phyloP scores from a whole-genome alignment of 2,113 vertebrate genomes.

The Poicephalus meyeri region DNA sequence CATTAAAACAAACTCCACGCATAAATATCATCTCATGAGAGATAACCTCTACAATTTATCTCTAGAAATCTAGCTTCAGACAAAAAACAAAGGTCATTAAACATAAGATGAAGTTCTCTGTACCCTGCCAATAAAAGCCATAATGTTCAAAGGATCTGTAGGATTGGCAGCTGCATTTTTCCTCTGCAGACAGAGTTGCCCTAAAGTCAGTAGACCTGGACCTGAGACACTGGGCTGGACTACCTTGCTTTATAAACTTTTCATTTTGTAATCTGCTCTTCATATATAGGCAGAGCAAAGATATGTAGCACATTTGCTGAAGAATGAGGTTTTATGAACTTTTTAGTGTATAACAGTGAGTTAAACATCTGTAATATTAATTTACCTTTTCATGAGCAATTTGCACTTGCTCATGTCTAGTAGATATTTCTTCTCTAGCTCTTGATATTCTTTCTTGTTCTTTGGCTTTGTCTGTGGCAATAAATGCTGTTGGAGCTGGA shows the following conservation, averaged over 20 bases:
- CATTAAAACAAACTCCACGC: neutral
- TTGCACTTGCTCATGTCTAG: constrained; percentile 72
- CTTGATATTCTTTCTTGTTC: constrained; percentile 74
- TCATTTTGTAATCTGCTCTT: neutral
- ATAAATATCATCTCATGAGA: neutral
- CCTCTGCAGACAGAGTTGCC: neutral
- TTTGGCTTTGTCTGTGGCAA: constrained; percentile 73
- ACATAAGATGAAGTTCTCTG: neutral
- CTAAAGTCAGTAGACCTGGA: neutral
- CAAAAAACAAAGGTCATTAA: neutral
- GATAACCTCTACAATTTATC: neutral
- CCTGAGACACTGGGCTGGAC: neutral
- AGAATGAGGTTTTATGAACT: neutral
- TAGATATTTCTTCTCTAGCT: constrained; percentile 73
- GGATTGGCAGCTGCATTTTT: neutral
- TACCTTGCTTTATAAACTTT: neutral
- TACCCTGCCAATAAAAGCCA: neutral
- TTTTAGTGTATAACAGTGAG: neutral
- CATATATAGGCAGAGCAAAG: neutral
- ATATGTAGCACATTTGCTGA: neutral
- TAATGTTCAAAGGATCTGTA: neutral
- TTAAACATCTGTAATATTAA: neutral
- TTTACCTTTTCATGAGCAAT: constrained; percentile 74
- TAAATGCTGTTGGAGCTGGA: constrained; percentile 68
- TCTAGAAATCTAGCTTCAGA: neutral